phyloP scores from a whole-genome alignment of 30 jellyfish, hydroid and myxozoan species.

The Cassiopea xamachana region DNA sequence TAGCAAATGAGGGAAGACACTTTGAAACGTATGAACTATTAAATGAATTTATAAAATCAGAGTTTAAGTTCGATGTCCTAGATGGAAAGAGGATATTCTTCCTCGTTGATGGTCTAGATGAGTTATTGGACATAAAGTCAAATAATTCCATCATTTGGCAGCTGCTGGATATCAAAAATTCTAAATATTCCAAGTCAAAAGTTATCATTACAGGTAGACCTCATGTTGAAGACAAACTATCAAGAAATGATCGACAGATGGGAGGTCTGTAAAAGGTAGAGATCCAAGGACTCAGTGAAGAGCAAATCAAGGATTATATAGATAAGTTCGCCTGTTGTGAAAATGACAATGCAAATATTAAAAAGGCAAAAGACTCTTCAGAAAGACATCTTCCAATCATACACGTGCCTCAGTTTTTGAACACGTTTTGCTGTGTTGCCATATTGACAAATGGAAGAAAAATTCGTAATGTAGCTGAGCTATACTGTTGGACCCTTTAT shows the following conservation, averaged over 20 bases:
- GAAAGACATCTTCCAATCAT: not conserved
- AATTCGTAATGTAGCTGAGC: not conserved
- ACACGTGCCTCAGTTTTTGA: too few species aligned
- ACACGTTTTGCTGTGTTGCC: not conserved
- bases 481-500: too few species aligned
- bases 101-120: constrained; percentile 4
- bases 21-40: not conserved
- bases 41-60: not conserved
- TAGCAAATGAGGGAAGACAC: not conserved
- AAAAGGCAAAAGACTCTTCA: not conserved
- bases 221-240: not conserved
- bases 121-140: not conserved
- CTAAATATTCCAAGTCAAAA: not conserved
- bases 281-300: not conserved
- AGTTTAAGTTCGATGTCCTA: not conserved
- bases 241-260: not conserved
- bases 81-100: not conserved
- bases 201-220: constrained; percentile 1
- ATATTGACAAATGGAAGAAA: not conserved
- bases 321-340: not conserved
- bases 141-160: not conserved
- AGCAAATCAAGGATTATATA: not conserved
- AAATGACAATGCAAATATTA: not conserved
- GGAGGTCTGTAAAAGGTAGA: not conserved
- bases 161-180: not conserved